These are phyloP conservation scores for Drosophila kohkoa DNA, from an alignment of 1,140 invertebrate genomes.

Conservation along the genomic window DNA sequence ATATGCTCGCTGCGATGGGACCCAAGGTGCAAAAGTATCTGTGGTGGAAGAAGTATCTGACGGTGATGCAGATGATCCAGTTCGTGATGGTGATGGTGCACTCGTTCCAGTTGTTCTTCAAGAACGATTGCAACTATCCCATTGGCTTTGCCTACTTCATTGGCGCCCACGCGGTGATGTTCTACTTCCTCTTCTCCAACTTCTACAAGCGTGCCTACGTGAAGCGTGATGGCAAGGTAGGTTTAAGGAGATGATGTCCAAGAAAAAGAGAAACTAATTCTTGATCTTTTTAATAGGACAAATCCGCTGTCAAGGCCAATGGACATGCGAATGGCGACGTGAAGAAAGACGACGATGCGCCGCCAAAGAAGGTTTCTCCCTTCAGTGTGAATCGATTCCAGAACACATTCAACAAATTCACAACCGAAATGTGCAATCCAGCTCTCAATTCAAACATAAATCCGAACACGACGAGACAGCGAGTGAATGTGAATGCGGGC, in stretches of 20 bases:
- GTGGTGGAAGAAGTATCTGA: slow-evolving; percentile 98
- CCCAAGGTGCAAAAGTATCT: slow-evolving; percentile 93
- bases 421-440: slow-evolving; percentile 76
- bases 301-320: slow-evolving; percentile 69
- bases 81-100: slow-evolving; percentile 93
- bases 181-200: slow-evolving; percentile 91
- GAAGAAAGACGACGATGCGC: slow-evolving; percentile 64
- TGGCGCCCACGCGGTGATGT: slow-evolving; percentile 91
- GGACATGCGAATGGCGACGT: slow-evolving; percentile 70
- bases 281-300: slow-evolving; percentile 52
- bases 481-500: slow-evolving; percentile 58
- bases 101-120: slow-evolving; percentile 93
- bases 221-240: slow-evolving; percentile 79
- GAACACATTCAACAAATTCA: slow-evolving; percentile 67
- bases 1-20: slow-evolving; percentile 93
- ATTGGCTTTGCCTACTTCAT: slow-evolving; percentile 90
- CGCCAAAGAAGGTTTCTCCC: slow-evolving; percentile 53
- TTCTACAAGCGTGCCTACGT: slow-evolving; percentile 91
- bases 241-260: too few relatives aligned
- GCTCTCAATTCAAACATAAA: slow-evolving; percentile 67
- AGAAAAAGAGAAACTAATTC: not conserved
- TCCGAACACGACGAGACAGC: slow-evolving; percentile 71
- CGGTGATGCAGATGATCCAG: slow-evolving; percentile 94
- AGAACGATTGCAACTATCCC: slow-evolving; percentile 93
- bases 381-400: slow-evolving; percentile 62